These are phyloP conservation scores for Coptodon bakossiorum DNA, from an alignment of 2,113 vertebrate species.

Conservation along the genomic window DNA sequence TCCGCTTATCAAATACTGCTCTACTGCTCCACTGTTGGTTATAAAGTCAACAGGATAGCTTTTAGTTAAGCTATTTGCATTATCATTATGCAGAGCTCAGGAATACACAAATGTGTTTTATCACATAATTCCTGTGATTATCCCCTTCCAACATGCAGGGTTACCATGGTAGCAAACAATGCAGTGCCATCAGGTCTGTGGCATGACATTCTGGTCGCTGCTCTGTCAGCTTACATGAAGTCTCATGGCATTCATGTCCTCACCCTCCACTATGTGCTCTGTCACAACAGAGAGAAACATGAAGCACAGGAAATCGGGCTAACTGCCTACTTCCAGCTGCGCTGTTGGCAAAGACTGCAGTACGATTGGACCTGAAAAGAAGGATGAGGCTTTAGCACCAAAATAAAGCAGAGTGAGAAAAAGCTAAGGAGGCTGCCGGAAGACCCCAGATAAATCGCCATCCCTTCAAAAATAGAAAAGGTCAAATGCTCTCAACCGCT, in stretches of 20 bases:
- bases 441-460: constrained; percentile 40
- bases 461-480: constrained; percentile 59
- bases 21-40: background rate
- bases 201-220: constrained; percentile 24
- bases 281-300: constrained; percentile 44
- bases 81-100: constrained; percentile 29
- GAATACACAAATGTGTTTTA: constrained; percentile 39
- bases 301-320: constrained; percentile 39
- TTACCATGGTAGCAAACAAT: constrained; percentile 32
- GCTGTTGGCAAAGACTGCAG: constrained; percentile 27
- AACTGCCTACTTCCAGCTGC: constrained; percentile 47
- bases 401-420: constrained; percentile 46
- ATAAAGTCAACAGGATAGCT: background rate
- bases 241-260: constrained; percentile 43
- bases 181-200: constrained; percentile 7
- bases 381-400: constrained; percentile 45
- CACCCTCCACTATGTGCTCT: constrained; percentile 29
- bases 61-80: constrained; percentile 22
- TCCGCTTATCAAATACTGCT: background rate
- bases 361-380: constrained; percentile 46
- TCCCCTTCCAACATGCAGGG: background rate
- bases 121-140: constrained; percentile 32
- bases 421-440: constrained; percentile 19
- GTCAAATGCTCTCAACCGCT: constrained; percentile 29
- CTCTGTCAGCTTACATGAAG: constrained; percentile 17